Evolutionary conservation across 1,140 invertebrate species (phyloP).

Genomic region (Bombus pyrosoma): DNA sequence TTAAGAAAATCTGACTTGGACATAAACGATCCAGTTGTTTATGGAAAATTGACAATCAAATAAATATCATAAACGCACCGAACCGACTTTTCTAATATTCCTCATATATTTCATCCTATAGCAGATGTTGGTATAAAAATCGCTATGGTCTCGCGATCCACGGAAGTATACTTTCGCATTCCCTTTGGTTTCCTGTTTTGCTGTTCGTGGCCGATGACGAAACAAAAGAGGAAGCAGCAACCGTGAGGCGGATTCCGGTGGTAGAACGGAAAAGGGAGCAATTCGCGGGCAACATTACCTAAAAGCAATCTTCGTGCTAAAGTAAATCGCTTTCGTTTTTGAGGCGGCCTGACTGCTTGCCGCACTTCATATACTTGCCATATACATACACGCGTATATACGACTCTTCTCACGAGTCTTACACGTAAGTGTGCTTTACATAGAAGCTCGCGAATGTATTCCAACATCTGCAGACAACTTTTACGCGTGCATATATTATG

Average conservation of each 20-base stretch:
- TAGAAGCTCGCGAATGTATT: neutral
- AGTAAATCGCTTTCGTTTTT: conserved; percentile 32
- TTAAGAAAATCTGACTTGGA: neutral
- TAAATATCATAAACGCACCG: neutral
- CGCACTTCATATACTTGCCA: neutral
- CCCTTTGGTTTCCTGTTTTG: neutral
- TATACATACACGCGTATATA: too few relatives aligned
- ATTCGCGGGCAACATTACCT: conserved; percentile 15
- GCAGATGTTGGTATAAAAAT: neutral
- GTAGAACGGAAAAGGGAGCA: conserved; percentile 2
- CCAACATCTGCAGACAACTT: too few relatives aligned
- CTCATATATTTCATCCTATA: neutral
- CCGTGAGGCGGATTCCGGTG: too few relatives aligned
- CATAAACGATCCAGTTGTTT: neutral
- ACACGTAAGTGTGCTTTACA: neutral
- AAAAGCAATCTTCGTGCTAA: conserved; percentile 28
- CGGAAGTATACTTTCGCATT: neutral
- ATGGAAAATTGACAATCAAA: neutral
- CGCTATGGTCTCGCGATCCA: too few relatives aligned
- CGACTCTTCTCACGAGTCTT: neutral
- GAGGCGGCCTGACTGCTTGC: neutral
- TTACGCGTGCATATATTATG: too few relatives aligned
- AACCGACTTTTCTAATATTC: too few relatives aligned
- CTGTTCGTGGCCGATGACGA: neutral
- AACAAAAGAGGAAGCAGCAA: neutral